Percentiles rank a stretch among this genome's conserved stretches.
These are phyloP conservation scores for Scelioninae gen. 1 DNA, from an alignment of 2,888 invertebrate genomes.

Conservation along the genomic window DNA sequence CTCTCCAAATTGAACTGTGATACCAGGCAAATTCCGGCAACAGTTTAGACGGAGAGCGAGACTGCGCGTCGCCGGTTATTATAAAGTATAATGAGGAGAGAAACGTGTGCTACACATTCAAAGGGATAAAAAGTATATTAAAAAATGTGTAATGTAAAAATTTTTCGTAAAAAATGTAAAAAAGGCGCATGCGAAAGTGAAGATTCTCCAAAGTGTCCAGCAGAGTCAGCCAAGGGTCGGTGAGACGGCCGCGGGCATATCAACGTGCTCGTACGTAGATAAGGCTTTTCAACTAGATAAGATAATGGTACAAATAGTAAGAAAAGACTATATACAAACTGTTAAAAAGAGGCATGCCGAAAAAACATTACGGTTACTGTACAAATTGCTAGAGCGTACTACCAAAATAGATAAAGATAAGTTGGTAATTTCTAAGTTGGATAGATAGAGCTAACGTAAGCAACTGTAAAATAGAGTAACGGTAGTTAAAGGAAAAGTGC, in stretches of 20 bases:
- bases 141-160: conserved; percentile 66
- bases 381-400: conserved; percentile 72
- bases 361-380: conserved; percentile 77
- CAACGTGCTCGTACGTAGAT: conserved; percentile 69
- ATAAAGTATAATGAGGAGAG: conserved; percentile 41
- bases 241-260: conserved; percentile 73
- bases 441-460: conserved; percentile 64
- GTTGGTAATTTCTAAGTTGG: too few species aligned
- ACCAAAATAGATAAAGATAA: conserved; percentile 49
- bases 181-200: conserved; percentile 72
- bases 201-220: conserved; percentile 74
- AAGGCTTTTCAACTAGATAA: conserved; percentile 51
- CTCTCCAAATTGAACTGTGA: conserved; percentile 20
- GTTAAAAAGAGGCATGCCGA: conserved; percentile 70
- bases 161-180: conserved; percentile 69
- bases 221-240: conserved; percentile 77
- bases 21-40: conserved; percentile 6
- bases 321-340: conserved; percentile 47
- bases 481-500: conserved; percentile 86
- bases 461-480: conserved; percentile 61
- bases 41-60: conserved; percentile 13
- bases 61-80: conserved; percentile 51
- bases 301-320: conserved; percentile 16
- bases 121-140: conserved; percentile 29
- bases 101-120: conserved; percentile 67